Base-by-base conservation (phyloP, 2,888 invertebrate genomes). In the Chymomyza fuscimana region DNA sequence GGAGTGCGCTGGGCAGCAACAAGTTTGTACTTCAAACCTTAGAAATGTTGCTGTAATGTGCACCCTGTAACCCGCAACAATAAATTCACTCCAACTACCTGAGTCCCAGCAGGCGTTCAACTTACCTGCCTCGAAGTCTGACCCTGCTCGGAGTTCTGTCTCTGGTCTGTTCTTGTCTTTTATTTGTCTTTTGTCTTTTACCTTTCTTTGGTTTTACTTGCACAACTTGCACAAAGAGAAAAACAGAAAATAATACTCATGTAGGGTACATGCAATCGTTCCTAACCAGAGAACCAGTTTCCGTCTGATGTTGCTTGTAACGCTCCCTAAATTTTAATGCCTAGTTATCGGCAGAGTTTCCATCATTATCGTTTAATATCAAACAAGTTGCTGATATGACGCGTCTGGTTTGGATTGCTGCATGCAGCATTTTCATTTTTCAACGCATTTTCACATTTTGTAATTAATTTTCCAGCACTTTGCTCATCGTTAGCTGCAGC, bases 391-490 rank as follows among this genome's bases (percentile, higher is more conserved):
- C 40, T 46, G 40, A 46, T 46, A 46, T 46, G 40, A 12, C 40
- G 4, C 4, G 6, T 10, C 40, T 46, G 40, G 1, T 4, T 46
- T 46, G 32, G 9, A 32, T 32, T 32, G 32, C 15, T 15, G 12
- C 52, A 19, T 10, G n/a, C 15, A 22, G n/a, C n/a, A 9, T 6
- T 46, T 16, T 59, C 61, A 84, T 70, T 72, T 71, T 73, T 81
- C 79, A 67, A 72, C 89, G 81, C 89, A 78, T 88, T 83, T 83
- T 85, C 87, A 87, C 82, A 73, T 85, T 75, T 61, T 71, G 65
- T 87, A 88, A 87, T 83, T 83, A 88, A 88, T 83, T 81, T 81
- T 68, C 62, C 36, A 64, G 40, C 54, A 66, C 63, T 72, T 66
- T 54, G 68, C 63, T 69, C 50, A 69, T 67, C 51, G 67, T 58